These are phyloP conservation scores for Nephila pilipes DNA, from an alignment of 1,140 invertebrate species.

Conservation along the genomic window DNA sequence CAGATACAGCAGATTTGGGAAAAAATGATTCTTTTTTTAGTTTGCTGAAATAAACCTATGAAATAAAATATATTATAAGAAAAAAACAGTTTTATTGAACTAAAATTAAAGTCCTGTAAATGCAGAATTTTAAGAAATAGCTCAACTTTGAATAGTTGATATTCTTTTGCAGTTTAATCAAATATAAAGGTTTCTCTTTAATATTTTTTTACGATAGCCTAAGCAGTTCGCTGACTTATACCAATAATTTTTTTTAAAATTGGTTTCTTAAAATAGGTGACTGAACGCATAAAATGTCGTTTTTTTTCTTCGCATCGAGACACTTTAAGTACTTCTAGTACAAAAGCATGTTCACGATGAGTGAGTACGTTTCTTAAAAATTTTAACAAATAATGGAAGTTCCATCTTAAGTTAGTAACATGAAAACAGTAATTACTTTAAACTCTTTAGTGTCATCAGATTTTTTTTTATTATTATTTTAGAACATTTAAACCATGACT, in stretches of 20 bases:
- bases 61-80: not conserved
- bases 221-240: not conserved
- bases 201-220: not conserved
- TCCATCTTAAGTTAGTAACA: not conserved
- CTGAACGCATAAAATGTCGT: not conserved
- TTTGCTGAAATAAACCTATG: not conserved
- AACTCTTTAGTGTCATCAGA: not conserved
- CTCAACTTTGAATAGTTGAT: not conserved
- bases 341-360: conserved; percentile 2
- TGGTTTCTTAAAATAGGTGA: conserved; percentile 16
- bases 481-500: too few relatives aligned
- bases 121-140: not conserved
- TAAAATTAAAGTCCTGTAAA: too few relatives aligned
- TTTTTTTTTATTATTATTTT: not conserved
- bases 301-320: not conserved
- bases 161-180: not conserved
- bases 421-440: not conserved
- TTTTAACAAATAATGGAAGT: not conserved
- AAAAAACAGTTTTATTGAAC: not conserved
- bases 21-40: too few relatives aligned
- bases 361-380: not conserved
- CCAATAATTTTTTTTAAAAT: not conserved
- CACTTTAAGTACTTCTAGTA: not conserved
- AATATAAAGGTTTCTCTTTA: not conserved
- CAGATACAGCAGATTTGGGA: too few relatives aligned